A percentile compares a stretch with the other conserved stretches of the same genome.
Evolutionary conservation across 2,888 invertebrate species (phyloP).

Genomic region (Danaus chrysippus): DNA sequence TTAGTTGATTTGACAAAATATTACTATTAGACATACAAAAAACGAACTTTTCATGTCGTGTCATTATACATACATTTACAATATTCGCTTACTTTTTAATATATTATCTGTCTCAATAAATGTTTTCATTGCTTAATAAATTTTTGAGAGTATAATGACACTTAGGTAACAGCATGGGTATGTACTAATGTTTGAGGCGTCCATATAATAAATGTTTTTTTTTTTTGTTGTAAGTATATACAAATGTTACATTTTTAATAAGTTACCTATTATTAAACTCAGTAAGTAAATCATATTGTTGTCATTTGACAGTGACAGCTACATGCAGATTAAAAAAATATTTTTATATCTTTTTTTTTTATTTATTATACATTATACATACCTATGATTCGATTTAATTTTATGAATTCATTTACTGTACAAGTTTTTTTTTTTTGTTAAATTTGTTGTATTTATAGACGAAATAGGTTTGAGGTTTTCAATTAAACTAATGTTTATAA

Average conservation of each 20-base stretch:
- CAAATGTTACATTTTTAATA: conserved; percentile 1
- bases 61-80: not conserved
- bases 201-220: not conserved
- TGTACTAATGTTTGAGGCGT: not conserved
- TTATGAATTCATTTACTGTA: conserved; percentile 8
- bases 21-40: not conserved
- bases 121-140: not conserved
- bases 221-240: not conserved
- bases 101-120: not conserved
- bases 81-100: not conserved
- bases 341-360: conserved; percentile 8
- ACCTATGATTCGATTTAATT: conserved; percentile 8
- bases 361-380: conserved; percentile 8
- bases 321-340: not conserved
- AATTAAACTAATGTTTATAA: conserved; percentile 59
- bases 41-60: not conserved
- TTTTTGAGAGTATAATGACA: not conserved
- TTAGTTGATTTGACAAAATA: not conserved
- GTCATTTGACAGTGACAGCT: conserved; percentile 5
- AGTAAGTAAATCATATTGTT: not conserved
- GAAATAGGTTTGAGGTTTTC: conserved; percentile 30
- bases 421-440: conserved; percentile 22
- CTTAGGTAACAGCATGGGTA: no score
- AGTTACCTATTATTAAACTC: conserved; percentile 6
- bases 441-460: conserved; percentile 27